phyloP scores from a whole-genome alignment of 2,113 vertebrate genomes.

The Girardinichthys multiradiatus region DNA sequence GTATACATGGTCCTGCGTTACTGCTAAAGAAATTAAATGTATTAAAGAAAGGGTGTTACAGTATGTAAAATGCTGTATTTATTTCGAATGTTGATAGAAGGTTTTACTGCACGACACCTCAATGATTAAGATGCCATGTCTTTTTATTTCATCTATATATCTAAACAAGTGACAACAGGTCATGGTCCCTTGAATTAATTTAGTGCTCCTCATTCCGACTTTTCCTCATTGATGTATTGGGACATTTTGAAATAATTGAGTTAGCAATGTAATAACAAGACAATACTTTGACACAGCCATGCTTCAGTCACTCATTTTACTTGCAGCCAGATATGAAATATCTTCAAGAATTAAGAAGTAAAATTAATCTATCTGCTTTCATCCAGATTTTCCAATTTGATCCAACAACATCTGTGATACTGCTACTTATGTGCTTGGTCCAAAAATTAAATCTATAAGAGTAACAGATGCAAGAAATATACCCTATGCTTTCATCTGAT shows the following conservation, averaged over 20 bases:
- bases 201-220: background rate
- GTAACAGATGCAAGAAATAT: conserved; percentile 3
- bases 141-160: background rate
- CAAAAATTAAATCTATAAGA: conserved; percentile 5
- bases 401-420: too few relatives aligned
- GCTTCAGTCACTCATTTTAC: background rate
- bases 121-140: background rate
- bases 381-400: background rate
- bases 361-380: background rate
- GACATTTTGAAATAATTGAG: too few relatives aligned
- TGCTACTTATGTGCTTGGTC: conserved; percentile 5
- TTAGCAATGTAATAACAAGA: background rate
- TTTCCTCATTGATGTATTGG: background rate
- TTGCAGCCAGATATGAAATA: background rate
- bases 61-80: background rate
- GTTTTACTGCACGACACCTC: background rate
- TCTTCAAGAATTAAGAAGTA: background rate
- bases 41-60: background rate
- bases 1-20: background rate
- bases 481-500: conserved; percentile 3
- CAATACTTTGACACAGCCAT: background rate
- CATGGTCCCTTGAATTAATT: too few relatives aligned
- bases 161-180: background rate
- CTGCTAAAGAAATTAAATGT: background rate
- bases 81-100: background rate